Conservation (phyloP, 2,797 vertebrate species). For the Coreius guichenoti region DNA sequence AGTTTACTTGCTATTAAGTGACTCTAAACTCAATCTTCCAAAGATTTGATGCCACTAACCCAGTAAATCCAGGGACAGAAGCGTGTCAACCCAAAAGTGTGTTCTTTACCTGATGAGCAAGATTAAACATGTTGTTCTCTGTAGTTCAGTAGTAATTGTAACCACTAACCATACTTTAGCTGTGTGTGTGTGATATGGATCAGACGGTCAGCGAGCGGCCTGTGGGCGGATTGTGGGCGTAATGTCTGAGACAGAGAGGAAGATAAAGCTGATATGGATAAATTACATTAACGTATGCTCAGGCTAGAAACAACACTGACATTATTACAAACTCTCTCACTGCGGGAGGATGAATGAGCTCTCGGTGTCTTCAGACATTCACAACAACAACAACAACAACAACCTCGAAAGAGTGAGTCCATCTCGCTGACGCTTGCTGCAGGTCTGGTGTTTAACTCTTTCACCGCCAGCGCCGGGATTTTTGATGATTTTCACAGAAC, state of each 20-base stretch:
- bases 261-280: neutral
- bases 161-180: no score
- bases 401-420: no score
- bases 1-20: no score
- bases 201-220: neutral
- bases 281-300: neutral
- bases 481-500: no score
- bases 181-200: neutral
- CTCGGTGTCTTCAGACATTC: neutral
- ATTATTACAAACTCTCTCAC: neutral
- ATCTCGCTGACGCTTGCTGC: no score
- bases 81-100: no score
- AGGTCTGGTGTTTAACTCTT: neutral
- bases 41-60: no score
- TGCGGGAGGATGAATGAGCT: neutral
- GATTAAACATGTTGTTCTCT: no score
- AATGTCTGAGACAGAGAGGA: neutral
- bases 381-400: neutral
- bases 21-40: no score
- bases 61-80: no score
- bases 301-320: neutral
- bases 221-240: neutral
- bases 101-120: no score
- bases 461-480: neutral
- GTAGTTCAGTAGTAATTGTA: no score